phyloP scores from a whole-genome alignment of 35 echinoderm and acorn worm species.

The Amphiura filiformis region DNA sequence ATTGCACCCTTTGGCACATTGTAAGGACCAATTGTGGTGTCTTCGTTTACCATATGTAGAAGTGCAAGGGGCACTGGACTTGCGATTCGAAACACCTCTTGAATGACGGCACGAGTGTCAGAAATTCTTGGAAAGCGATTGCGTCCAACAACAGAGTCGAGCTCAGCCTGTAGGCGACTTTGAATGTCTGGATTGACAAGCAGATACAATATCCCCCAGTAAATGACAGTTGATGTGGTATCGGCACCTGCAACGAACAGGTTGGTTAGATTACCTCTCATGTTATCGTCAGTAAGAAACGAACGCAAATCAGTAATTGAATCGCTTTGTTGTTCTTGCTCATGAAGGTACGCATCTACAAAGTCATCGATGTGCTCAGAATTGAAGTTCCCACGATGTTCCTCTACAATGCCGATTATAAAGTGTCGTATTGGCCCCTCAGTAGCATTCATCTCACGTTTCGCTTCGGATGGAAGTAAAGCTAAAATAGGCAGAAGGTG shows the following conservation, averaged over 20 bases:
- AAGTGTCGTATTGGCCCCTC: not conserved
- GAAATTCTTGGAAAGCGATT: slow-evolving; percentile 56
- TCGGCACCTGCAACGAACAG: slow-evolving; percentile 72
- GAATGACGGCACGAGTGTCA: slow-evolving; percentile 48
- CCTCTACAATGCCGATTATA: not conserved
- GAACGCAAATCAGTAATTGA: not conserved
- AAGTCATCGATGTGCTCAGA: not conserved
- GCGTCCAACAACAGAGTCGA: slow-evolving; percentile 58
- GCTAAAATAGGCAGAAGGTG: not conserved
- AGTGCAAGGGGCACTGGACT: slow-evolving; percentile 30
- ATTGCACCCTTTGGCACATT: not conserved
- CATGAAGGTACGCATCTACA: not conserved
- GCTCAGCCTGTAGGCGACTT: slow-evolving; percentile 58
- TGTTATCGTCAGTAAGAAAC: slow-evolving; percentile 19
- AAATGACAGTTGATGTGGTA: slow-evolving; percentile 66
- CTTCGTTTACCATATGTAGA: slow-evolving; percentile 31
- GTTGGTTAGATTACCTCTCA: slow-evolving; percentile 18
- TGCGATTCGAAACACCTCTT: slow-evolving; percentile 37
- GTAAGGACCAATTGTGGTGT: slow-evolving; percentile 34
- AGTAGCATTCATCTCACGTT: not conserved
- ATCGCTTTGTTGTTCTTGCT: not conserved
- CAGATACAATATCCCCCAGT: slow-evolving; percentile 71
- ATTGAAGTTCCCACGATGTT: not conserved
- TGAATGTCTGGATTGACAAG: slow-evolving; percentile 57
- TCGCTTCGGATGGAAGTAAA: not conserved